A percentile compares a stretch with the other conserved stretches of the same genome.
Evolutionary conservation across 92 coral and sea anemone genomes (phyloP).

Genomic region (Palythoa grandis): DNA sequence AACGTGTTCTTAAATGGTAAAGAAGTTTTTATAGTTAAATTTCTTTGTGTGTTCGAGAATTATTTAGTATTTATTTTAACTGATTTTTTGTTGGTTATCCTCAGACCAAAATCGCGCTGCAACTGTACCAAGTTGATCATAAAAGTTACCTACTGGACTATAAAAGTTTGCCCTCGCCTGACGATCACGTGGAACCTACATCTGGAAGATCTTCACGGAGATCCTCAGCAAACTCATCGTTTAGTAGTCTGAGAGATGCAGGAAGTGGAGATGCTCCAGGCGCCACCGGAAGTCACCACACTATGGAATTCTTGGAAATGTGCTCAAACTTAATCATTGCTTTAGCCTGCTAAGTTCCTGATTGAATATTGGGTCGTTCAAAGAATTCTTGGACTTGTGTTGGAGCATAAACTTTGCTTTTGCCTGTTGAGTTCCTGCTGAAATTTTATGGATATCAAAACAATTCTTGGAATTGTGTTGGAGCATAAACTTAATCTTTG

Average conservation of each 20-base stretch:
- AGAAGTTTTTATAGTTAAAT: too few relatives aligned
- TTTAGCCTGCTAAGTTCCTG: constrained; percentile 73
- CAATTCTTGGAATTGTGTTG: neutral
- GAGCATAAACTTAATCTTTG: neutral
- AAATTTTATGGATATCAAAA: neutral
- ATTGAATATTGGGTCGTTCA: neutral
- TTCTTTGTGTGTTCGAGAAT: too few relatives aligned
- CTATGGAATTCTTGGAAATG: constrained; percentile 97
- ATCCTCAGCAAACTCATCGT: constrained; percentile 93
- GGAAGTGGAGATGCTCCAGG: constrained; percentile 49
- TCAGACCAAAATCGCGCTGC: constrained; percentile 90
- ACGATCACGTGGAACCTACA: constrained; percentile 41
- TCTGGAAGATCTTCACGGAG: constrained; percentile 77
- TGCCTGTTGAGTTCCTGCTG: constrained; percentile 12
- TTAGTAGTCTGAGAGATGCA: constrained; percentile 88
- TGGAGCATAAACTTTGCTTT: constrained; percentile 6
- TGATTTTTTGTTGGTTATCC: neutral
- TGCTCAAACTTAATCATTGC: constrained; percentile 94
- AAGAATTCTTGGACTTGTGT: constrained; percentile 15
- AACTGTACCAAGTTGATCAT: constrained; percentile 96
- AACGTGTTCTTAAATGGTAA: too few relatives aligned
- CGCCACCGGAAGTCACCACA: constrained; percentile 75
- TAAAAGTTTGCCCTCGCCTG: constrained; percentile 84
- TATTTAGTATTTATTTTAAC: too few relatives aligned
- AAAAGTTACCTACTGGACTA: constrained; percentile 94